Evolutionary conservation across 2,113 vertebrate species (phyloP).

Genomic region (Menidia beryllina): DNA sequence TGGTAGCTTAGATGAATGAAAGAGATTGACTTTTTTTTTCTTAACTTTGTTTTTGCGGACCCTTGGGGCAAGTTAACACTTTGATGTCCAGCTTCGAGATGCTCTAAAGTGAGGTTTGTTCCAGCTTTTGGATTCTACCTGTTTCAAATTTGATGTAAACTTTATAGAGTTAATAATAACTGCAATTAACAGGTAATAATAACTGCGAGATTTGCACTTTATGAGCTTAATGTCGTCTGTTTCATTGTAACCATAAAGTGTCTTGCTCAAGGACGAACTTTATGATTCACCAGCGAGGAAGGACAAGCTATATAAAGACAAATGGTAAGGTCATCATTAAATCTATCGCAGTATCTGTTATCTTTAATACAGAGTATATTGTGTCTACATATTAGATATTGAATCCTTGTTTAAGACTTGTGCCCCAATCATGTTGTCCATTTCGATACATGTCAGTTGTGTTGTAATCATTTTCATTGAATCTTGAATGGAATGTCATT

Average conservation of each 20-base stretch:
- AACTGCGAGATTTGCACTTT: constrained; percentile 2
- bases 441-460: constrained; percentile 75
- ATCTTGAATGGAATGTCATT: constrained; percentile 84
- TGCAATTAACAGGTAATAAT: constrained; percentile 30
- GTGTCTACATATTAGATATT: constrained; percentile 77
- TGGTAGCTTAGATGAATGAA: constrained; percentile 79
- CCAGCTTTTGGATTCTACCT: not conserved
- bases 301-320: constrained; percentile 78
- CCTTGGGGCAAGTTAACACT: constrained; percentile 65
- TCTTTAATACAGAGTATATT: constrained; percentile 67
- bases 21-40: constrained; percentile 78
- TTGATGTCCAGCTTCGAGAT: constrained; percentile 16
- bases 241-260: constrained; percentile 47
- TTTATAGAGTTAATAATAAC: constrained; percentile 12
- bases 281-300: constrained; percentile 52
- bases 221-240: constrained; percentile 30
- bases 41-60: constrained; percentile 78
- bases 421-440: constrained; percentile 68
- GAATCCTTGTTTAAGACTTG: constrained; percentile 76
- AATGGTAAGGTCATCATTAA: constrained; percentile 82
- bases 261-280: constrained; percentile 70
- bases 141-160: constrained; percentile 9
- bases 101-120: not conserved
- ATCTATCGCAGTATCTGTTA: constrained; percentile 72
- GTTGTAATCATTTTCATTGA: constrained; percentile 81